Conservation (phyloP, 1,140 invertebrate species). For the Pseudomyrmex pallidus region DNA sequence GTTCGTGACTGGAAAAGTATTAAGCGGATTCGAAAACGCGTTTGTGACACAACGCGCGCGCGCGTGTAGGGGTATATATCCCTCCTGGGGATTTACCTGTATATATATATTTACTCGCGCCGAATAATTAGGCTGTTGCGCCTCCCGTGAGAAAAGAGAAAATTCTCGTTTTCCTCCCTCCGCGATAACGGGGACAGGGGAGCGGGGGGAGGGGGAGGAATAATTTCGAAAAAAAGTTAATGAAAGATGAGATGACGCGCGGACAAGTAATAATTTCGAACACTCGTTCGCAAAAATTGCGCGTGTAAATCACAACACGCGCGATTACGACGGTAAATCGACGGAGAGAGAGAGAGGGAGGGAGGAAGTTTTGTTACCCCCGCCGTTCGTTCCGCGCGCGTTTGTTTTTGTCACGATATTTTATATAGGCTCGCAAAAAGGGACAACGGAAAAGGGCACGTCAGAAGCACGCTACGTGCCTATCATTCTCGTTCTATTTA, state of each 20-base stretch:
- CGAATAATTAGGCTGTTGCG: slow-evolving; percentile 46
- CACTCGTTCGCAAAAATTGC: neutral
- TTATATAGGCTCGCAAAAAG: slow-evolving; percentile 71
- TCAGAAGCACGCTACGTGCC: slow-evolving; percentile 66
- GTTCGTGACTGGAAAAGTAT: slow-evolving; percentile 54
- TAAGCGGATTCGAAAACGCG: slow-evolving; percentile 26
- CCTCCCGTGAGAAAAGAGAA: neutral
- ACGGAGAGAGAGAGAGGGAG: no score
- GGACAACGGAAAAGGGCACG: slow-evolving; percentile 39
- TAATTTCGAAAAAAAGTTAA: slow-evolving; percentile 29
- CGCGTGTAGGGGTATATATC: neutral
- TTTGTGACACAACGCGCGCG: neutral
- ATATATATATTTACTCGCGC: neutral
- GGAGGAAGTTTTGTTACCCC: no score
- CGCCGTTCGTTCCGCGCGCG: neutral
- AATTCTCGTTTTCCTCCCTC: slow-evolving; percentile 11
- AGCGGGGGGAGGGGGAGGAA: no score
- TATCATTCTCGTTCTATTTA: slow-evolving; percentile 54
- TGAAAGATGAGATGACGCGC: neutral
- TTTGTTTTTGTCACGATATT: slow-evolving; percentile 79
- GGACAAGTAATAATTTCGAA: slow-evolving; percentile 61
- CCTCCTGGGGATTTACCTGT: slow-evolving; percentile 19
- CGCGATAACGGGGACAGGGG: neutral
- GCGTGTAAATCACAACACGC: slow-evolving; percentile 70
- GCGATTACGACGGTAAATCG: slow-evolving; percentile 62